Percentiles rank a stretch among this genome's conserved stretches.
Conservation (phyloP, 1,140 invertebrate species). For the Drosophila takahashii region DNA sequence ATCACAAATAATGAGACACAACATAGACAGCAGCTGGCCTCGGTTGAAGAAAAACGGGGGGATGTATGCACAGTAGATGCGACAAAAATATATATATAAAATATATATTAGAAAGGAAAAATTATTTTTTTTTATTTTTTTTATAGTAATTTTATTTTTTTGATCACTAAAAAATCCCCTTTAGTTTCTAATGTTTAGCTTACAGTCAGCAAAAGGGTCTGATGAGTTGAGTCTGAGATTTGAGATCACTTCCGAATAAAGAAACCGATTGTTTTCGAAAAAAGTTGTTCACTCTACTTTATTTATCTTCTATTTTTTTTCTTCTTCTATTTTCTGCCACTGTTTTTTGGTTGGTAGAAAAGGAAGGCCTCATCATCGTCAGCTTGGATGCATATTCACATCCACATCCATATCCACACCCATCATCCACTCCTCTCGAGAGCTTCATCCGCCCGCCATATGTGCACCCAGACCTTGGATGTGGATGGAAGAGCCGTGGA, state of each 20-base stretch:
- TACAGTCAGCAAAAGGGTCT: too few relatives aligned
- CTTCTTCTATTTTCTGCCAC: conserved; percentile 1
- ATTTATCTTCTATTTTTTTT: neutral
- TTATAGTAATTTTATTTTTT: too few relatives aligned
- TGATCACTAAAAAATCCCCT: too few relatives aligned
- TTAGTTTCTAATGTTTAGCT: too few relatives aligned
- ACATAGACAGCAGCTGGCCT: conserved; percentile 42
- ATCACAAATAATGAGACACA: conserved; percentile 79
- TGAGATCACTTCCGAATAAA: neutral
- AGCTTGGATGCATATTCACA: neutral
- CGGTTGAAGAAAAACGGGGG: too few relatives aligned
- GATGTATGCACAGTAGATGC: neutral
- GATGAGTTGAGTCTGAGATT: neutral
- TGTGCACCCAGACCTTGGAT: conserved; percentile 13
- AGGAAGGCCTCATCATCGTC: neutral
- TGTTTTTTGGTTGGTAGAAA: neutral
- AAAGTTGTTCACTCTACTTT: neutral
- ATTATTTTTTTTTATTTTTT: neutral
- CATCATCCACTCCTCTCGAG: conserved; percentile 5
- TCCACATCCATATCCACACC: neutral
- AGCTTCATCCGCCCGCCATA: conserved; percentile 1
- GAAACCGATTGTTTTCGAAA: neutral
- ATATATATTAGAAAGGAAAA: neutral
- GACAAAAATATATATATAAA: neutral
- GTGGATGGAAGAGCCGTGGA: conserved; percentile 1